Evolutionary conservation across 2,888 invertebrate species (phyloP), one percentile per base, ranked within the genome.

Genomic region (Chymomyza caudatula): DNA sequence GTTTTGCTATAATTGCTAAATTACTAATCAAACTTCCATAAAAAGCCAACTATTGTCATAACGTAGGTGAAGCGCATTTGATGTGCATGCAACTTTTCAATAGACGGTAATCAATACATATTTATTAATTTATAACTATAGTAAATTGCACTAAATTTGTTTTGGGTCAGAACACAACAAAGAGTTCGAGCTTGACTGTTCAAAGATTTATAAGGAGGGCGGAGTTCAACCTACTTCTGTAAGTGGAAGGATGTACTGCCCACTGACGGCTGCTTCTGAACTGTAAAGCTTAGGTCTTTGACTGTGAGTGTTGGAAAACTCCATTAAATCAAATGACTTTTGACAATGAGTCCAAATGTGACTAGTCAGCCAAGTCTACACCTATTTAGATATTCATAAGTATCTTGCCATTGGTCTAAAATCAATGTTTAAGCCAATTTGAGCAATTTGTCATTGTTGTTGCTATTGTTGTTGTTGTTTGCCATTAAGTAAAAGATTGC

Each of bases 51-150:
- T 2, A 37, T 37, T 37, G 11, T 11, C 29, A 37, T 37, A 8
- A 37, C 1, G 8, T 11, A 11, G 8, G 2, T 4, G 11, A 11
- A 37, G 5, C 2, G 29, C 29, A 37, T 29, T 8, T 11, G 11
- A 37, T 37, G 29, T 37, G 29, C 29, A 37, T 37, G 29, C 11
- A 2, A 2, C 11, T 37, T 11, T 37, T 37, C 11, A 37, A 37
- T 37, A 37, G 5, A 19, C 25, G 8, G 17, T 15, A 20, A 29
- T 29, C 51, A 52, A 61, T 47, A 61, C 62, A 60, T 66, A 71
- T 70, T 70, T 67, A 70, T 71, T 67, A 70, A 65, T 71, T 71
- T 70, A 66, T 70, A 70, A 71, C 72, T 61, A 66, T 66, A 72
- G 67, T 67, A 63, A 71, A 71, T 71, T 71, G 72, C 72, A 69